Evolutionary conservation across 2,797 vertebrate species (phyloP).

Genomic region (Oreortyx pictus): DNA sequence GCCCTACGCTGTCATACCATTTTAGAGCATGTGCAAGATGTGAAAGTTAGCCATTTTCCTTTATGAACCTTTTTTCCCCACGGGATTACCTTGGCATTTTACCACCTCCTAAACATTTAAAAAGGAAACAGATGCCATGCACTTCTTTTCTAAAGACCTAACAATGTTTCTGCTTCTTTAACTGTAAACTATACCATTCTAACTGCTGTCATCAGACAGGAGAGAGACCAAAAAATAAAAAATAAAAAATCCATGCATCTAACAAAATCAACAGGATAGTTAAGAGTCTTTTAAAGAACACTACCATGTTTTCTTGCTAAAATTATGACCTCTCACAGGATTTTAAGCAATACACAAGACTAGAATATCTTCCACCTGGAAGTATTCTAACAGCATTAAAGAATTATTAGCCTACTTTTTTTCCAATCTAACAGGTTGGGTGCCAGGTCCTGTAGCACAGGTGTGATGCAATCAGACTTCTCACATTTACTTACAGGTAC

Average conservation of each 20-base stretch:
- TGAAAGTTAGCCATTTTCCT: not conserved
- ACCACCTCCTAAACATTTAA: not conserved
- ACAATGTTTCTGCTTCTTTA: not conserved
- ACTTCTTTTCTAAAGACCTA: not conserved
- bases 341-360: not conserved
- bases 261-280: not conserved
- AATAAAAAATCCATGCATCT: not conserved
- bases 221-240: too few species aligned
- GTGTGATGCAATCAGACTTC: not conserved
- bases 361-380: not conserved
- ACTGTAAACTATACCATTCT: not conserved
- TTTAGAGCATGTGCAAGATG: accelerated
- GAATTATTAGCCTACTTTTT: not conserved
- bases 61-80: not conserved
- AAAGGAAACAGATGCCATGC: not conserved
- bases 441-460: not conserved
- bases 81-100: not conserved
- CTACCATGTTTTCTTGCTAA: not conserved
- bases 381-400: not conserved
- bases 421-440: not conserved
- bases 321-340: accelerated
- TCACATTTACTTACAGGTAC: not conserved
- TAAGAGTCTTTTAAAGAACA: not conserved
- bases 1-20: accelerated
- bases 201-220: not conserved